Base-by-base conservation (phyloP, 2,888 invertebrate species). In the Leucozona laternaria region DNA sequence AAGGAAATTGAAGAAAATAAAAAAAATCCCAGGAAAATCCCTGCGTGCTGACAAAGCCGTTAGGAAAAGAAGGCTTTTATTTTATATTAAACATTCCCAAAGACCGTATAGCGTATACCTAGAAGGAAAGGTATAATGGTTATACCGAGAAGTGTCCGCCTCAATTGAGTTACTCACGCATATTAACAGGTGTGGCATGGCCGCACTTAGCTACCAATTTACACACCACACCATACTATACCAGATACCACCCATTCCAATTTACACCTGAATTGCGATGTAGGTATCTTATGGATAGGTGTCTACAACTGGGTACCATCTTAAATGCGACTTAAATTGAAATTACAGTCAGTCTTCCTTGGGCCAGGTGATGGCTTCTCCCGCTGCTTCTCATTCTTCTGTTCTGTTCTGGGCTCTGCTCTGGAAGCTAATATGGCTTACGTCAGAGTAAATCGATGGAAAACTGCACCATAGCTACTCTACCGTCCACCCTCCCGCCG, bases 161-260 rank as follows among this genome's bases (percentile, higher is more conserved):
- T 58, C 77, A 66, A 81, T 77, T 72, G 57, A 75, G 31, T 70
- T 40, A 70, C 83, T 75, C 84, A 84, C 79, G 75, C 84, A 79
- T 64, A 40, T 58, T 58, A 71, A 76, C 79, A 76, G 84, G 84
- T 79, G 84, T 76, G 84, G 84, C 79, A 40, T 37, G 13, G 34
- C 7, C 17, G 15, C 37, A 37, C 40, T 60, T 37, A 53, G 31
- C 48, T 48, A 50, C 43, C 58, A 34, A 68, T 68, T 68, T 68
- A 53, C 68, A 53, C 68, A 68, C 50, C 68, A 60, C 37, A 37
- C 37, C 60, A 60, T 15, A n/a, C n/a, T n/a, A n/a, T n/a, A n/a
- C n/a, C n/a, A n/a, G n/a, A n/a, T n/a, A 4, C 60, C 60, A 25
- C 50, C 48, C 50, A 68, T 58, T 76, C 55, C 80, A 81, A 58